Evolutionary conservation across 23 tunicate species (phyloP), one percentile per base, ranked within the genome.

Genomic region (Diplosoma virens): DNA sequence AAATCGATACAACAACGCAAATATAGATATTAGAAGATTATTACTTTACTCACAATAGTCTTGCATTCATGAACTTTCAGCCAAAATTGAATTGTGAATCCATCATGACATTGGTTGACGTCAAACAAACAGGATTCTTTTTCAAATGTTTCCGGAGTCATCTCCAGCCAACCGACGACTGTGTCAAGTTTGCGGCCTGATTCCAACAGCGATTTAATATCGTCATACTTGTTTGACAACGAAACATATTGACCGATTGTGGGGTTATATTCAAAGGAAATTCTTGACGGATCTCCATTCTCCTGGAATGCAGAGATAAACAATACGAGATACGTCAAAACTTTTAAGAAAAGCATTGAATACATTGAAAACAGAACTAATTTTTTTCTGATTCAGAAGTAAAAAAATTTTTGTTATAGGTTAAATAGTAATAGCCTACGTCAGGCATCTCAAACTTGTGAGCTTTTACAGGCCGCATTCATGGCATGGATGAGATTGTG

Each of bases 61-160:
- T 31, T 6, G 33, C 91, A 85, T 14, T 71, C 66, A 0, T 1
- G 18, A 3, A 32, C 2, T 50, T 70, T 48, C 6, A 81, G 24
- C 87, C 87, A 81, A 66, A 89, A 82, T 74, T 89, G 88, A 9
- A 89, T 25, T 41, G 88, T 82, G 35, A 89, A 82, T 72, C 96
- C 96, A 4, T 78, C 67, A 4, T 1, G 31, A 52, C 96, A 89
- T 1, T 37, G 24, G n/a, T 60, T 67, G 35, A 78, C 32, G 71
- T 89, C 75, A 25, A 21, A 37, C 29, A 89, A 58, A 25, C 96
- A 89, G 22, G 85, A 0, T 33, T 41, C 18, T 16, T n/a, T 33
- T 28, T 24, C 4, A 5, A 41, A 25, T 6, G 16, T 48, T 35
- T 73, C 34, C 17, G 70, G 37, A 21, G 28, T 27, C 30, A 58